Conservation (phyloP, 92 coral and sea anemone genomes). For the Actinernus sp. region DNA sequence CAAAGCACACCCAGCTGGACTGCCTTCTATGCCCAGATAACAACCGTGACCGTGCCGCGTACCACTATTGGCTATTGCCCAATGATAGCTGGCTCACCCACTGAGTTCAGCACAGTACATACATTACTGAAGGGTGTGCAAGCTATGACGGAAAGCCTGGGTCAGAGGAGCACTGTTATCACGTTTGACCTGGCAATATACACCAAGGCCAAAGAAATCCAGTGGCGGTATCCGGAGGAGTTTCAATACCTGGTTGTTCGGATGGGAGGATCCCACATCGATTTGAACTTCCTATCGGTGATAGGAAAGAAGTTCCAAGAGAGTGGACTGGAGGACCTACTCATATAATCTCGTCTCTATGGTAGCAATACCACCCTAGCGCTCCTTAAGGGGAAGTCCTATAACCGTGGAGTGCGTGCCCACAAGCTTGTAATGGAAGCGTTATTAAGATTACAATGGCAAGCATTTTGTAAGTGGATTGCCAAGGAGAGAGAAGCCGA, state of each 20-base stretch:
- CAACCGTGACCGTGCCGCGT: slow-evolving; percentile 20
- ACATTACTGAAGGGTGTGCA: slow-evolving; percentile 34
- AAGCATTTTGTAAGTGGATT: too few species aligned
- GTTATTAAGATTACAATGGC: too few species aligned
- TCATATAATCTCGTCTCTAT: too few species aligned
- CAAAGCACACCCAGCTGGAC: slow-evolving; percentile 62
- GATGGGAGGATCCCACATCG: slow-evolving; percentile 66
- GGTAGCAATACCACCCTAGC: too few species aligned
- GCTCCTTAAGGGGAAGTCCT: too few species aligned
- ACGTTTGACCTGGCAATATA: slow-evolving; percentile 70
- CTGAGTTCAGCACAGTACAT: slow-evolving; percentile 72
- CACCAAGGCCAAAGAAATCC: slow-evolving; percentile 61
- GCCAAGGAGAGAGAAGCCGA: too few species aligned
- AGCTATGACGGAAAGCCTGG: slow-evolving; percentile 15
- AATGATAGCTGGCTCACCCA: slow-evolving; percentile 60
- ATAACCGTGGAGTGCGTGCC: too few species aligned
- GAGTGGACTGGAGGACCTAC: too few species aligned
- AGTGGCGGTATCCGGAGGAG: slow-evolving; percentile 52
- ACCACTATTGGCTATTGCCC: slow-evolving; percentile 69
- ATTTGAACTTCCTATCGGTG: slow-evolving; percentile 43
- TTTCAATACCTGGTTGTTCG: slow-evolving; percentile 50
- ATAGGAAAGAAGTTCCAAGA: slow-evolving; percentile 56
- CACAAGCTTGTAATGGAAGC: too few species aligned
- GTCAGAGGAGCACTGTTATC: slow-evolving; percentile 15
- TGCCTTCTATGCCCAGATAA: slow-evolving; percentile 56